These are phyloP conservation scores for Zaprionus africanus DNA, from an alignment of 1,140 invertebrate species.

Conservation along the genomic window DNA sequence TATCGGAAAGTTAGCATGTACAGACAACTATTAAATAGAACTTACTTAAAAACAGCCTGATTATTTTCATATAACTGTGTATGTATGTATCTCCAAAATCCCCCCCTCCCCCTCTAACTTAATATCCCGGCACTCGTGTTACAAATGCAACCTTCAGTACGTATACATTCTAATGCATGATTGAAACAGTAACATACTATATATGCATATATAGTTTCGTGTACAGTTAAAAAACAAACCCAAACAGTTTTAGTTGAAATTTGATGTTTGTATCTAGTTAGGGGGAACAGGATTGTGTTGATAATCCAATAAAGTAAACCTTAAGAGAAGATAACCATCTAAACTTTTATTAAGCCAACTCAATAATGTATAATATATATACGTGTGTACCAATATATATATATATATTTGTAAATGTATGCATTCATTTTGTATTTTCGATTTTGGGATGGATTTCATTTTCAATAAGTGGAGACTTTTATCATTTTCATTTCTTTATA, in stretches of 20 bases:
- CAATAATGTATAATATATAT: slow-evolving; percentile 68
- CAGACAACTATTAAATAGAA: slow-evolving; percentile 47
- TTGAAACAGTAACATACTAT: slow-evolving; percentile 26
- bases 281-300: slow-evolving; percentile 10
- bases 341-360: slow-evolving; percentile 48
- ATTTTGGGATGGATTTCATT: slow-evolving; percentile 34
- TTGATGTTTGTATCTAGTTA: slow-evolving; percentile 40
- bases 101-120: neutral
- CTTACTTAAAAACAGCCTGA: slow-evolving; percentile 38
- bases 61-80: slow-evolving; percentile 38
- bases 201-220: slow-evolving; percentile 31
- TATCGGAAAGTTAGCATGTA: slow-evolving; percentile 44
- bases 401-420: slow-evolving; percentile 68
- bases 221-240: slow-evolving; percentile 42
- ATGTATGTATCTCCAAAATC: slow-evolving; percentile 14
- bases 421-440: slow-evolving; percentile 43
- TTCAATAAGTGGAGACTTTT: slow-evolving; percentile 15
- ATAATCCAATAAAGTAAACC: slow-evolving; percentile 27
- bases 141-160: slow-evolving; percentile 51
- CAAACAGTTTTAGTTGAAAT: slow-evolving; percentile 45
- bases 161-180: slow-evolving; percentile 32
- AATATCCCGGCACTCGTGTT: slow-evolving; percentile 63
- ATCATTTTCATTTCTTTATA: slow-evolving; percentile 6
- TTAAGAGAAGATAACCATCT: slow-evolving; percentile 21
- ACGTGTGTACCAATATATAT: slow-evolving; percentile 68